Conservation (phyloP, 2,888 invertebrate genomes). For the Sphecodes monilicornis region DNA sequence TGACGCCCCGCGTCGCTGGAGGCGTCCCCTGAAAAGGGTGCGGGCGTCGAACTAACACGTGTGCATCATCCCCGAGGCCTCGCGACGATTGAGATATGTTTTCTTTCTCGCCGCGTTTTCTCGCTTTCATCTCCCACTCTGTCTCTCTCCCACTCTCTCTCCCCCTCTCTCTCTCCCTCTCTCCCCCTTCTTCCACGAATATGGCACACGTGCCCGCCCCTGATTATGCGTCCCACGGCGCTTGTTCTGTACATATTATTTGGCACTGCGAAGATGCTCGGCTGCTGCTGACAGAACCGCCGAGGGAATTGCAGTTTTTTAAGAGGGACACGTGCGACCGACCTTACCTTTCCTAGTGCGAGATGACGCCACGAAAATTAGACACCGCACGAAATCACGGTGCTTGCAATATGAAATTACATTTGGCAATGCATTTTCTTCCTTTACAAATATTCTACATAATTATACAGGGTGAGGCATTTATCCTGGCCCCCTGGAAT, state of each 20-base stretch:
- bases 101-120: constrained; percentile 17
- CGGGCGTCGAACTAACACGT: constrained; percentile 42
- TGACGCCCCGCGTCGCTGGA: constrained; percentile 8
- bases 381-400: neutral
- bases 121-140: neutral
- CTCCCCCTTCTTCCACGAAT: neutral
- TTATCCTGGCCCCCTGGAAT: too few species aligned
- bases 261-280: constrained; percentile 33
- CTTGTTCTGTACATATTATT: constrained; percentile 61
- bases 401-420: neutral
- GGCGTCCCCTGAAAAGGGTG: constrained; percentile 22
- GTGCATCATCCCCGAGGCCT: constrained; percentile 60
- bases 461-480: too few species aligned
- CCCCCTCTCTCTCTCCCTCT: neutral
- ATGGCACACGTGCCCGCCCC: neutral
- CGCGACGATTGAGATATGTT: constrained; percentile 54
- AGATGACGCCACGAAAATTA: neutral
- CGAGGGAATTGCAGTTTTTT: constrained; percentile 41
- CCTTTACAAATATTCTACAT: neutral
- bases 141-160: neutral
- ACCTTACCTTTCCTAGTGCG: neutral
- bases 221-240: constrained; percentile 60
- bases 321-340: constrained; percentile 18
- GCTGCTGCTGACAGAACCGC: constrained; percentile 45
- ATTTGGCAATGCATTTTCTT: neutral